Conservation (phyloP, 2,113 vertebrate species). For the pig (Sus scrofa) region T2T-Sscrofa CM000824.6:65271001-65271500, state of each 20-base stretch:
- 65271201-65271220: not conserved
- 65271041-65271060: not conserved
- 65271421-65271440: not conserved
- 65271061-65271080: not conserved
- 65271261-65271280: not conserved
- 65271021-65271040: not conserved
- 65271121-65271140: not conserved
- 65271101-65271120: not conserved
- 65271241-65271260: not conserved
- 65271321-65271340: not conserved
- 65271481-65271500: not conserved
- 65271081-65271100: not conserved
- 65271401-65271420: not conserved
- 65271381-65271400: not conserved
- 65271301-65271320: not conserved
- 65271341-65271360: slow-evolving; percentile 1
- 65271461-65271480: not conserved
- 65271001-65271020: not conserved
- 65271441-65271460: not conserved
- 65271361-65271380: not conserved
- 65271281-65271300: not conserved
- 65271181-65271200: not conserved
- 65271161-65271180: not conserved
- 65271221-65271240: not conserved
- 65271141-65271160: not conserved